Percentiles rank a stretch among this genome's conserved stretches.
Conservation (phyloP, 35 echinoderm and acorn worm species). For the Apostichopus japonicus region DNA sequence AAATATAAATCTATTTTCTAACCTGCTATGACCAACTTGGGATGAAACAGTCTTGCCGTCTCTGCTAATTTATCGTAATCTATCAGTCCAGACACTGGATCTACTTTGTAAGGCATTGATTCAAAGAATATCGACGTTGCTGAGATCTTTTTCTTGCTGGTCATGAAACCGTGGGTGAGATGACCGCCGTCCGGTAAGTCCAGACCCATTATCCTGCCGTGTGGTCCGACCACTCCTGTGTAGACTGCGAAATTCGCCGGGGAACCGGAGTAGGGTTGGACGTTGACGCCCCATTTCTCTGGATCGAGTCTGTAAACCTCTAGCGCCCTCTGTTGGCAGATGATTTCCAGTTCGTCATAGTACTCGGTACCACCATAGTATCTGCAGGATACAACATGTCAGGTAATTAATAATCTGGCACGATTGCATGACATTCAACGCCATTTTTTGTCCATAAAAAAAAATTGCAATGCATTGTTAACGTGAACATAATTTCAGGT, state of each 20-base stretch:
- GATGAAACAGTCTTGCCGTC: conserved; percentile 83
- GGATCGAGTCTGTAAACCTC: conserved; percentile 71
- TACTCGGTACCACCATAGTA: conserved; percentile 94
- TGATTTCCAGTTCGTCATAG: conserved; percentile 80
- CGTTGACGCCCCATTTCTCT: conserved; percentile 96
- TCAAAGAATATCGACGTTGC: conserved; percentile 97
- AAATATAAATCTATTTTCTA: neutral
- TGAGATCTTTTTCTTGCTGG: conserved; percentile 94
- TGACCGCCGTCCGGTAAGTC: conserved; percentile 96
- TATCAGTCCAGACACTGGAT: conserved; percentile 77
- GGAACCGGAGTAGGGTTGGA: conserved; percentile 95
- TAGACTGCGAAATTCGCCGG: conserved; percentile 98
- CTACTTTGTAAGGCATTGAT: conserved; percentile 95
- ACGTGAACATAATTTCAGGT: too few species aligned
- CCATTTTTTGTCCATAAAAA: too few species aligned
- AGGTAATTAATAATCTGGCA: too few species aligned
- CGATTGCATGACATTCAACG: too few species aligned
- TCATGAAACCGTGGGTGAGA: conserved; percentile 96
- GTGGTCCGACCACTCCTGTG: conserved; percentile 82
- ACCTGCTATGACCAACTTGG: conserved; percentile 96
- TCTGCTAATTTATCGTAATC: conserved; percentile 82
- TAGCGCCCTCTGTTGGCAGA: conserved; percentile 81
- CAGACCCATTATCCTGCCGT: conserved; percentile 96
- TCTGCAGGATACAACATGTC: conserved; percentile 32
- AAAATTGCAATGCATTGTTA: too few species aligned